phyloP scores from a whole-genome alignment of 2,888 invertebrate genomes.

The Eupithecia subfuscata region DNA sequence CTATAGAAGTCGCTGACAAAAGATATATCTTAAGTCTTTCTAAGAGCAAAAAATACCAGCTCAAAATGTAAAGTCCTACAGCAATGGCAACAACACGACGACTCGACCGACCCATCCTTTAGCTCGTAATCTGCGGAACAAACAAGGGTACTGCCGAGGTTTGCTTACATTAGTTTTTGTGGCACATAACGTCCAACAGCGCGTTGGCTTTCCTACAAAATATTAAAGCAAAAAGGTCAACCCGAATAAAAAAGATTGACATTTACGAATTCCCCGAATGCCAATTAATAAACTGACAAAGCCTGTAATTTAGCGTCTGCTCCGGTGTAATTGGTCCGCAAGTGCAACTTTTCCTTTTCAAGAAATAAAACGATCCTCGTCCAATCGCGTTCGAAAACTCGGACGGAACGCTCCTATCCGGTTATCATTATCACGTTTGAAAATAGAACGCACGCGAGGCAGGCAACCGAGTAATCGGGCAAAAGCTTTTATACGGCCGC shows the following conservation, averaged over 20 bases:
- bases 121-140: constrained; percentile 64
- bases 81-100: constrained; percentile 23
- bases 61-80: constrained; percentile 27
- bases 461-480: constrained; percentile 80
- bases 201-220: constrained; percentile 26
- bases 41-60: constrained; percentile 13
- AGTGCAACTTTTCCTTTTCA: constrained; percentile 31
- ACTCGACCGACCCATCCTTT: constrained; percentile 53
- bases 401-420: constrained; percentile 62
- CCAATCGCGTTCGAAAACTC: constrained; percentile 44
- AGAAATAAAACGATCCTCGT: constrained; percentile 30
- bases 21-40: constrained; percentile 1
- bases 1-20: not conserved
- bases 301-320: constrained; percentile 22
- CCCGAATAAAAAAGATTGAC: constrained; percentile 27
- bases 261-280: constrained; percentile 29
- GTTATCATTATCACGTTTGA: constrained; percentile 82
- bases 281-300: constrained; percentile 26
- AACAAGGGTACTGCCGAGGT: constrained; percentile 62
- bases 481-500: constrained; percentile 74
- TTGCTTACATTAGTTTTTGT: constrained; percentile 60
- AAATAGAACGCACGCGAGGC: constrained; percentile 82
- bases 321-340: constrained; percentile 22
- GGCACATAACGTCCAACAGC: constrained; percentile 40
- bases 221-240: constrained; percentile 36